These are phyloP conservation scores for Strongylocentrotus purpuratus DNA, from an alignment of 35 echinoderm and acorn worm genomes.

Conservation along the genomic window DNA sequence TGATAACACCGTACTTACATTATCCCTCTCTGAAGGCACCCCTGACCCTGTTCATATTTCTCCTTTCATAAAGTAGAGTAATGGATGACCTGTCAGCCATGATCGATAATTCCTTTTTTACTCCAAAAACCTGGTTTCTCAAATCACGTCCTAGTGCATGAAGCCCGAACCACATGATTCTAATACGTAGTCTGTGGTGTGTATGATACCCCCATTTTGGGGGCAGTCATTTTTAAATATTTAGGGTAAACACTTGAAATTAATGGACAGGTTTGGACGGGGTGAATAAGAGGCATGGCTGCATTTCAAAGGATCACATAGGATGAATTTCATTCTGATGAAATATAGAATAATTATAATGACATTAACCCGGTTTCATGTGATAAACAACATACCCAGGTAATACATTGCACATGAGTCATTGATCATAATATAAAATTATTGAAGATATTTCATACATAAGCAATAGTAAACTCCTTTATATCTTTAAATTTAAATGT, in stretches of 20 bases:
- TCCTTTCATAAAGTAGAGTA: conserved; percentile 27
- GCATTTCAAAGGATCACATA: background rate
- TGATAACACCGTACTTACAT: background rate
- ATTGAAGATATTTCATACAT: background rate
- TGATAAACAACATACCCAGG: background rate
- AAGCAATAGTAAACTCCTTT: too few species aligned
- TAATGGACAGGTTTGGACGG: background rate
- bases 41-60: background rate
- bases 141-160: background rate
- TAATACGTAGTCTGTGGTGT: background rate
- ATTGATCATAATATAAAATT: background rate
- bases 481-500: too few species aligned
- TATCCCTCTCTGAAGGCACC: background rate
- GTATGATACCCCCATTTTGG: background rate
- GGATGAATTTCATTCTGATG: background rate
- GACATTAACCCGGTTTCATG: background rate
- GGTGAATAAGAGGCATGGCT: background rate
- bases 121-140: background rate
- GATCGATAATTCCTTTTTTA: conserved; percentile 19
- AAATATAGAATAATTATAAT: background rate
- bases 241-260: conserved; percentile 3
- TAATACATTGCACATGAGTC: background rate
- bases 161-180: background rate
- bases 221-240: background rate
- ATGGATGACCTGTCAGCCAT: background rate